Evolutionary conservation across 1,140 invertebrate genomes (phyloP), one percentile per base, ranked within the genome.

Genomic region (Drosophila jambulina): DNA sequence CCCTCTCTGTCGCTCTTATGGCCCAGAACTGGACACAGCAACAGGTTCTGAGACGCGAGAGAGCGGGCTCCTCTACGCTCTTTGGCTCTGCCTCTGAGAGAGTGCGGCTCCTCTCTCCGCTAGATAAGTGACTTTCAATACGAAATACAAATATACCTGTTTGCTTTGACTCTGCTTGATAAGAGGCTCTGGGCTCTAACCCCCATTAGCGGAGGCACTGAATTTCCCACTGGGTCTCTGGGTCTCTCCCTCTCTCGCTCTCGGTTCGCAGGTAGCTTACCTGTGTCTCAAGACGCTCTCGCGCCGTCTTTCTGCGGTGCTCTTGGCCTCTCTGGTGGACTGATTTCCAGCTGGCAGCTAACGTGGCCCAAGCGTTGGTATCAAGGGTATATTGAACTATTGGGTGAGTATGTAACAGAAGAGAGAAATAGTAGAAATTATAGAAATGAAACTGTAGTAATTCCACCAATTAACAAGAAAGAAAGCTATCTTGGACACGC

Each of bases 71-170:
- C 21, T 43, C 36, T 7, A 12, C n/a, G 15, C 69, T 68, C 68
- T 62, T 46, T 62, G 15, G 34, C 32, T 43, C 19, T 53, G 65
- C 15, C 68, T 74, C 80, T 74, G 58, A 42, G 48, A 32, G 43
- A 60, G 45, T 21, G 65, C 58, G 15, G 15, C 19, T 46, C 51
- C 25, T 75, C 70, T 40, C 61, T 67, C 81, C 29, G 53, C 51
- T 64, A 87, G 83, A 87, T 86, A 86, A 87, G 83, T 87, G 77
- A 88, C 80, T 87, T 87, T 87, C 71, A 75, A 62, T 75, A 75
- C 40, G 58, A 75, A 75, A 75, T 75, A 80, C 64, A 78, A 83
- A 82, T 75, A 82, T 85, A 85, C 82, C 82, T 85, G 83, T 85
- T 85, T 76, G 71, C 72, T 56, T 40, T 54, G 70, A 42, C 49